These are phyloP conservation scores for Rachycentron canadum DNA, from an alignment of 2,797 vertebrate genomes.

Conservation along the genomic window DNA sequence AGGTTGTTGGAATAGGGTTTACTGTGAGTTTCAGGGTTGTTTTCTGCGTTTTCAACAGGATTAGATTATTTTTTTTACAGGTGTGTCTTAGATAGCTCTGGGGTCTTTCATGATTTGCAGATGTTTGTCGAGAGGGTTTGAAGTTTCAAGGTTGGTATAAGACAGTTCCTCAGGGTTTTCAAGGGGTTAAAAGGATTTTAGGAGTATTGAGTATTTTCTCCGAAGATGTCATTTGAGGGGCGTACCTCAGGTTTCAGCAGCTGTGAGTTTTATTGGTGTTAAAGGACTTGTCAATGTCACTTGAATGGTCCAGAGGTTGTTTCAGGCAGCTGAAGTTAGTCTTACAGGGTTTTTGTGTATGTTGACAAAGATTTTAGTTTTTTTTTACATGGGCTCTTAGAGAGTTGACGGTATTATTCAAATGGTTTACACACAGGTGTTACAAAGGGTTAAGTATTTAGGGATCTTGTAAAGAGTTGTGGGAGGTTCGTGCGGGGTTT, in stretches of 20 bases:
- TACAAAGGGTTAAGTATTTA: not conserved
- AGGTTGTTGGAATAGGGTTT: not conserved
- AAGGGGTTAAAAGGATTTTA: not conserved
- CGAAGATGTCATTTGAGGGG: not conserved
- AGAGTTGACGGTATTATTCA: not conserved
- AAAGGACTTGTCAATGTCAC: too few species aligned
- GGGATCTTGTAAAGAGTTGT: not conserved
- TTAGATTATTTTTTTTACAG: not conserved
- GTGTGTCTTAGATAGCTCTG: not conserved
- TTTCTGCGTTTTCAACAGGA: not conserved
- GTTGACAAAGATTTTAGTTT: too few species aligned
- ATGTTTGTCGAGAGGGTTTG: not conserved
- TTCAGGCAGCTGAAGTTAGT: not conserved
- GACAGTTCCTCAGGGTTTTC: too few species aligned
- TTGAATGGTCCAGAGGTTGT: not conserved
- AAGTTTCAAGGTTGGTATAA: not conserved
- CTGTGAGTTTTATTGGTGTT: not conserved
- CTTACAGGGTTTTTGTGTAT: not conserved
- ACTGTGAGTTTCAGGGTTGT: not conserved
- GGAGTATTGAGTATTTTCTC: not conserved
- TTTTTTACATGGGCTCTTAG: too few species aligned
- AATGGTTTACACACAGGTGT: too few species aligned
- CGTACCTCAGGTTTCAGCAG: too few species aligned
- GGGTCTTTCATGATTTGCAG: too few species aligned
- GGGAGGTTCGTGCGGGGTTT: not conserved